Conservation (phyloP, 2,113 vertebrate genomes). For the Cairina moschata region DNA sequence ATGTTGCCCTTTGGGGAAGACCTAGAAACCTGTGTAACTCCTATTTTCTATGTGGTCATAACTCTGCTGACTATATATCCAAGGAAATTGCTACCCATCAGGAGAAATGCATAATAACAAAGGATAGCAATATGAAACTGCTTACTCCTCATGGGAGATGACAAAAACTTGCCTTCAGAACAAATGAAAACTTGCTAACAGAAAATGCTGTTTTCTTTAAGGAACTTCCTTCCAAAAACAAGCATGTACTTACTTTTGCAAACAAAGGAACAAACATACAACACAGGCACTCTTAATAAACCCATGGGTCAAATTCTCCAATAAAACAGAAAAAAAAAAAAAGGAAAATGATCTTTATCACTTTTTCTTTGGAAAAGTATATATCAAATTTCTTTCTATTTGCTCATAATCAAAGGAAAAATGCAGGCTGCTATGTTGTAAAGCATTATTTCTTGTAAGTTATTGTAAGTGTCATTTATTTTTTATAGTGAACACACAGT, state of each 20-base stretch:
- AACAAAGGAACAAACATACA: constrained; percentile 19
- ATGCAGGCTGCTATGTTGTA: background rate
- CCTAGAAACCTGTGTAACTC: background rate
- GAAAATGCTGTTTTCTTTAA: background rate
- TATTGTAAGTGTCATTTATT: background rate
- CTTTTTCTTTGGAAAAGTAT: background rate
- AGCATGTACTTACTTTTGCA: background rate
- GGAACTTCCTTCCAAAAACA: constrained; percentile 11
- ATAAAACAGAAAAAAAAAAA: background rate
- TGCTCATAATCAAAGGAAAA: background rate
- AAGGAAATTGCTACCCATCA: background rate
- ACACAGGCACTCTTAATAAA: background rate
- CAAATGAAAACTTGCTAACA: background rate
- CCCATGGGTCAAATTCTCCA: background rate
- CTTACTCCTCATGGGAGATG: background rate
- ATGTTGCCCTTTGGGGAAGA: background rate
- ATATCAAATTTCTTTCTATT: background rate
- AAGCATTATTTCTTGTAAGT: background rate
- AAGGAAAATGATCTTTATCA: background rate
- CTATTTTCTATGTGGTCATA: background rate
- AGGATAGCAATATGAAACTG: background rate
- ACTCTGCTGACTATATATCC: background rate
- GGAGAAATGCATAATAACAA: background rate
- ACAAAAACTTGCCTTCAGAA: background rate
- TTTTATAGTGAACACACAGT: background rate